Percentiles rank a stretch among this genome's conserved stretches.
These are phyloP conservation scores for Melangyna quadrimaculata DNA, from an alignment of 2,888 invertebrate genomes.

Conservation along the genomic window DNA sequence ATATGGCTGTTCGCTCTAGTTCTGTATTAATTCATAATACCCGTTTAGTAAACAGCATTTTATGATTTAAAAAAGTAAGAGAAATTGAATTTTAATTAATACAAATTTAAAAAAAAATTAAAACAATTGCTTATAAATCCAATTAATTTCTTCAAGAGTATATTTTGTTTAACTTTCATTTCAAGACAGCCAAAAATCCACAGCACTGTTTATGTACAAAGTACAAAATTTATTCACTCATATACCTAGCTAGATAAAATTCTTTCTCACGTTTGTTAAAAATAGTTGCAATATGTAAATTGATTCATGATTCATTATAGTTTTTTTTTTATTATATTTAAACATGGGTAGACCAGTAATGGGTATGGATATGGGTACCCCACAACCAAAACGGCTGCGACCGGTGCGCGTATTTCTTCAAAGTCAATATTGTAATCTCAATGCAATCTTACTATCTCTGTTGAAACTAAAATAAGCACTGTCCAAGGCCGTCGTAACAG, in stretches of 20 bases:
- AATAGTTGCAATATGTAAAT: conserved; percentile 45
- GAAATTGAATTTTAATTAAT: too few relatives aligned
- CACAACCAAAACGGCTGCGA: background rate
- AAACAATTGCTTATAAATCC: too few relatives aligned
- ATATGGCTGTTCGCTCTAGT: too few relatives aligned
- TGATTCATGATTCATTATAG: conserved; percentile 13
- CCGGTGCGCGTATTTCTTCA: conserved; percentile 21
- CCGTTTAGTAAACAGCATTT: too few relatives aligned
- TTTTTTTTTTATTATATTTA: too few relatives aligned
- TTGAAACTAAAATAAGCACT: conserved; percentile 22
- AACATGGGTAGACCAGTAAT: background rate
- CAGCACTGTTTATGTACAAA: background rate
- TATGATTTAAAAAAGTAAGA: too few relatives aligned
- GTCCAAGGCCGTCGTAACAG: conserved; percentile 19
- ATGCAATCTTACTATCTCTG: conserved; percentile 39
- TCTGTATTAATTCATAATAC: too few relatives aligned
- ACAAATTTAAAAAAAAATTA: too few relatives aligned
- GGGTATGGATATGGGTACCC: background rate
- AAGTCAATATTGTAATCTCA: conserved; percentile 34
- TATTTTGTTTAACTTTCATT: background rate
- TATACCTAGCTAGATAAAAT: background rate
- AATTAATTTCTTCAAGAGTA: too few relatives aligned
- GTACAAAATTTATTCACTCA: background rate
- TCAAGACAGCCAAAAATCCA: background rate
- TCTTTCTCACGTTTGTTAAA: conserved; percentile 34